A percentile compares a stretch with the other conserved stretches of the same genome.
These are phyloP conservation scores for Agriotes lineatus DNA, from an alignment of 2,888 invertebrate species.

Conservation along the genomic window DNA sequence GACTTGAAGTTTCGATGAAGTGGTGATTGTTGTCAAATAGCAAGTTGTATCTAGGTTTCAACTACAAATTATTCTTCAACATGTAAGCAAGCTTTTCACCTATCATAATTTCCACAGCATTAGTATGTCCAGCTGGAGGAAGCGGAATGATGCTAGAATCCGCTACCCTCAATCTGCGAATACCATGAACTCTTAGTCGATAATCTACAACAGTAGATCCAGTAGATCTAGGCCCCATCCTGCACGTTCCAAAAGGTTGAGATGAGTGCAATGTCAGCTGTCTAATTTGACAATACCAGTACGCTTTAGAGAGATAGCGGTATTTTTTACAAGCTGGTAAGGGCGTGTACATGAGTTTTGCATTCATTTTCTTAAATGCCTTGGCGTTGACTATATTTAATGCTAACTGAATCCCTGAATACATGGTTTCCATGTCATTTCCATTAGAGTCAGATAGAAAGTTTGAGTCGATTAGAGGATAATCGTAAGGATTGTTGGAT, in stretches of 20 bases:
- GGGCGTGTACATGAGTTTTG: constrained; percentile 58
- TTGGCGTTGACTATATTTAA: constrained; percentile 66
- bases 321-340: constrained; percentile 34
- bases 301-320: constrained; percentile 41
- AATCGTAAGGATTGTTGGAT: constrained; percentile 71
- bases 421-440: constrained; percentile 67
- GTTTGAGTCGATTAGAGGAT: constrained; percentile 76
- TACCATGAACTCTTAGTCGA: constrained; percentile 63
- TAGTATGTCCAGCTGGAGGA: constrained; percentile 67
- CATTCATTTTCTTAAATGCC: constrained; percentile 68
- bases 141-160: constrained; percentile 70
- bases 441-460: constrained; percentile 71
- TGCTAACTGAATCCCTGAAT: constrained; percentile 67
- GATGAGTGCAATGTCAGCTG: constrained; percentile 32
- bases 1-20: too few species aligned
- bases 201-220: constrained; percentile 38
- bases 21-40: too few species aligned
- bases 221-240: constrained; percentile 43
- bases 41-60: too few species aligned
- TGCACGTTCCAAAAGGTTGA: constrained; percentile 45
- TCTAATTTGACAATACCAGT: constrained; percentile 48
- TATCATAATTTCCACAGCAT: constrained; percentile 69
- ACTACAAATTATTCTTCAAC: neutral
- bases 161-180: constrained; percentile 66
- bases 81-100: constrained; percentile 56